Conservation (phyloP, 1,140 invertebrate genomes). For the Drosophila saltans region DNA sequence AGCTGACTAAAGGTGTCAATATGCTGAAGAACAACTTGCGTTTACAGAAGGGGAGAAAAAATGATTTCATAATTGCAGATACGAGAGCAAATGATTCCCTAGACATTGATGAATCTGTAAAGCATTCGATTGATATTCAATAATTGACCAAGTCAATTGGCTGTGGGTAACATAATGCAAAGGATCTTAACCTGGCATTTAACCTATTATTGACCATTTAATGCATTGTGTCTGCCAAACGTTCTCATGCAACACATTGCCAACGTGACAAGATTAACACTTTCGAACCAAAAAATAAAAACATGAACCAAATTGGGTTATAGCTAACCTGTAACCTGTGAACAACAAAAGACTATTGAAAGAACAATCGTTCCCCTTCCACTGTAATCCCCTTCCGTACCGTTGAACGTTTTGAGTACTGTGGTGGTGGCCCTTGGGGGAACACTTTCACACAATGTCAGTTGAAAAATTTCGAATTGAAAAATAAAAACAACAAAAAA, state of each 20-base stretch:
- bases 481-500: constrained; percentile 53
- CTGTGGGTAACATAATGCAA: background rate
- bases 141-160: background rate
- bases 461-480: constrained; percentile 36
- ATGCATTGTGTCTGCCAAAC: constrained; percentile 3
- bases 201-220: constrained; percentile 33
- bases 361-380: constrained; percentile 2
- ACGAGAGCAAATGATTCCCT: no score
- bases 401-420: background rate
- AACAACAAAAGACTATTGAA: constrained; percentile 53
- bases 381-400: background rate
- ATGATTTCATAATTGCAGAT: no score
- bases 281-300: constrained; percentile 15
- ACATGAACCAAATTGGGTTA: constrained; percentile 34
- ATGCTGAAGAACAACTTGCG: no score
- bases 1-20: no score
- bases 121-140: background rate
- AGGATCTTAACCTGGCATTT: constrained; percentile 16
- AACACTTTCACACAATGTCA: constrained; percentile 54
- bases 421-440: background rate
- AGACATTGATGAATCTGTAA: no score
- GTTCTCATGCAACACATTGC: constrained; percentile 21
- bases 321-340: constrained; percentile 22
- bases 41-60: no score
- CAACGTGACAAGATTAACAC: constrained; percentile 54